Evolutionary conservation across 1,140 invertebrate species (phyloP).

Genomic region (Bombus waltoni): DNA sequence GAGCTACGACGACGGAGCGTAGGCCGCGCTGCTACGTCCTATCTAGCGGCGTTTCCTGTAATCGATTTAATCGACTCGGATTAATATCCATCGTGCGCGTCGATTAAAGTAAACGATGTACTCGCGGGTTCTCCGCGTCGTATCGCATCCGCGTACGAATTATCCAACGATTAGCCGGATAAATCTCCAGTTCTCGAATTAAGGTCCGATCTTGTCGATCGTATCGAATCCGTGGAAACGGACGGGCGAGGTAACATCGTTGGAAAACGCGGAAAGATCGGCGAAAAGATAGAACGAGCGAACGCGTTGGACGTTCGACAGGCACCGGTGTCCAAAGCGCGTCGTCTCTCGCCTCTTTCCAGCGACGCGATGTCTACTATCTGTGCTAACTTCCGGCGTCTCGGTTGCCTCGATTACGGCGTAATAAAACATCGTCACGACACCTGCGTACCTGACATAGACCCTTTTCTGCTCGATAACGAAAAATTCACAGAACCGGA

Average conservation of each 20-base stretch:
- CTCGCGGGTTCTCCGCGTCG: constrained; percentile 19
- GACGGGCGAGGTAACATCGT: too few species aligned
- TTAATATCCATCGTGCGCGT: constrained; percentile 57
- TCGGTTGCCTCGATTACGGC: constrained; percentile 73
- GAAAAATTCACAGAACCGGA: constrained; percentile 59
- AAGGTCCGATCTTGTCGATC: not conserved
- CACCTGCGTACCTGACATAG: constrained; percentile 75
- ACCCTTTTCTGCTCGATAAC: constrained; percentile 69
- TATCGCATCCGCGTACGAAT: constrained; percentile 22
- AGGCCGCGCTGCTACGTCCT: constrained; percentile 35
- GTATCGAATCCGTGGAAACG: not conserved
- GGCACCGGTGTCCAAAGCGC: not conserved
- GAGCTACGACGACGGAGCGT: constrained; percentile 40
- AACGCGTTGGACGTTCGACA: not conserved
- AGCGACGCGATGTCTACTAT: constrained; percentile 64
- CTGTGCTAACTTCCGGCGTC: constrained; percentile 76
- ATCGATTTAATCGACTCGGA: constrained; percentile 63
- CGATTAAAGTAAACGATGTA: constrained; percentile 59
- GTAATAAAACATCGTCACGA: constrained; percentile 77
- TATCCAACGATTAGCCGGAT: constrained; percentile 47
- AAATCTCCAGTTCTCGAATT: not conserved
- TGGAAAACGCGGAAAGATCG: not conserved
- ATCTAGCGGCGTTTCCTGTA: constrained; percentile 58
- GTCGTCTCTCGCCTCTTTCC: too few species aligned
- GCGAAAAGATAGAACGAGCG: not conserved